Evolutionary conservation across 2,888 invertebrate genomes (phyloP).

Genomic region (Drosophila mulleri): DNA sequence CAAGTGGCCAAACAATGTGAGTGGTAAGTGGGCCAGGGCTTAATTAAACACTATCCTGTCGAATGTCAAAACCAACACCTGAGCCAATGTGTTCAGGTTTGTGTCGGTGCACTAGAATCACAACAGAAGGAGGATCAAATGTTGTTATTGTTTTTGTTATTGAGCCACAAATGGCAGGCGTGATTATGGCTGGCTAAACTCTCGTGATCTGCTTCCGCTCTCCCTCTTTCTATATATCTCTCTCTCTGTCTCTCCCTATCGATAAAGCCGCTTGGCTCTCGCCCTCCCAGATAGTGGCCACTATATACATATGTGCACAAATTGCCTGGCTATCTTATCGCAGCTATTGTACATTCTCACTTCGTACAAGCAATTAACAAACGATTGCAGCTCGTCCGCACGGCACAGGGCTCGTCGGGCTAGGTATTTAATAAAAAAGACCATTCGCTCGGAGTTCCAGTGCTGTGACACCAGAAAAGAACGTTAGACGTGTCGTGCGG

Average conservation of each 20-base stretch:
- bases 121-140: not conserved
- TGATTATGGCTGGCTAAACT: slow-evolving; percentile 21
- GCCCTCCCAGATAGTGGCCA: slow-evolving; percentile 10
- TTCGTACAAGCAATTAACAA: slow-evolving; percentile 81
- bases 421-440: slow-evolving; percentile 68
- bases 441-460: slow-evolving; percentile 61
- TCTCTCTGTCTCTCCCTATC: slow-evolving; percentile 14
- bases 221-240: not conserved
- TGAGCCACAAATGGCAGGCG: slow-evolving; percentile 1
- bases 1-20: slow-evolving; percentile 27
- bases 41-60: not conserved
- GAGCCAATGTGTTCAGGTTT: not conserved
- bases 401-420: slow-evolving; percentile 30
- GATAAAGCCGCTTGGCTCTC: slow-evolving; percentile 28
- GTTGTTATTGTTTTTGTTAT: not conserved
- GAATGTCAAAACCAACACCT: slow-evolving; percentile 13
- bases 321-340: slow-evolving; percentile 70
- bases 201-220: slow-evolving; percentile 39
- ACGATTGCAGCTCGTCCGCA: slow-evolving; percentile 59
- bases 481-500: slow-evolving; percentile 60
- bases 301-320: slow-evolving; percentile 5
- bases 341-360: slow-evolving; percentile 62
- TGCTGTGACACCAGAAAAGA: slow-evolving; percentile 66
- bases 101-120: not conserved
- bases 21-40: slow-evolving; percentile 5